These are phyloP conservation scores for Koerneria pararmatus DNA, from an alignment of 2,888 invertebrate genomes.

Conservation along the genomic window DNA sequence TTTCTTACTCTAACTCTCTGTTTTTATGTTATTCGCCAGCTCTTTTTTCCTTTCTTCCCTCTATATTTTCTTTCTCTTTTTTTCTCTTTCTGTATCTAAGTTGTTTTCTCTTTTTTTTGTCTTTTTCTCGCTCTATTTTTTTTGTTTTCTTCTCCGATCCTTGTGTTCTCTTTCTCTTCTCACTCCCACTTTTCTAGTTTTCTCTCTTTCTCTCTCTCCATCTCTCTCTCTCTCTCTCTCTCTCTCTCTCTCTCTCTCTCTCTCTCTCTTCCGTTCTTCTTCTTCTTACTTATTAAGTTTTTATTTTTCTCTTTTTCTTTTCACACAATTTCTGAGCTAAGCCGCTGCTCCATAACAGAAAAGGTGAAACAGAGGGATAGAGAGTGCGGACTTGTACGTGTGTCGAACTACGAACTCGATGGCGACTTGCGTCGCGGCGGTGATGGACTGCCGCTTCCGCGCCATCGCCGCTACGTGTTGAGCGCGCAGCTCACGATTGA, in stretches of 20 bases:
- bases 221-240: background rate
- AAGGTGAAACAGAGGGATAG: background rate
- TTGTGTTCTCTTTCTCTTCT: background rate
- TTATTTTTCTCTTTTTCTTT: too few relatives aligned
- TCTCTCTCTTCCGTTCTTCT: too few relatives aligned
- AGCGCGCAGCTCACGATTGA: constrained; percentile 54
- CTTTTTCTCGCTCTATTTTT: too few relatives aligned
- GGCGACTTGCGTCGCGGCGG: constrained; percentile 31
- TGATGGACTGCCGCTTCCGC: constrained; percentile 48
- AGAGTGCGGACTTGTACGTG: constrained; percentile 26
- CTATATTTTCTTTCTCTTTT: too few relatives aligned
- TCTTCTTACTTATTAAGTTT: too few relatives aligned
- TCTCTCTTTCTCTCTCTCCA: background rate
- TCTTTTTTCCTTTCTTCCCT: too few relatives aligned
- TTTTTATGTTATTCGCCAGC: too few relatives aligned
- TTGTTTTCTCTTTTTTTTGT: too few relatives aligned
- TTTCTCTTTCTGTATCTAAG: too few relatives aligned
- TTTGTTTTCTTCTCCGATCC: background rate
- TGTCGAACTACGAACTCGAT: constrained; percentile 30
- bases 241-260: constrained; percentile 14
- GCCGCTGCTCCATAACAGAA: too few relatives aligned
- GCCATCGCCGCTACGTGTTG: constrained; percentile 53
- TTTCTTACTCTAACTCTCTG: too few relatives aligned
- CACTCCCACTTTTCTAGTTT: background rate
- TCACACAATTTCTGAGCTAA: too few relatives aligned